phyloP scores from a whole-genome alignment of 2,888 invertebrate genomes.

The Apamea monoglypha region DNA sequence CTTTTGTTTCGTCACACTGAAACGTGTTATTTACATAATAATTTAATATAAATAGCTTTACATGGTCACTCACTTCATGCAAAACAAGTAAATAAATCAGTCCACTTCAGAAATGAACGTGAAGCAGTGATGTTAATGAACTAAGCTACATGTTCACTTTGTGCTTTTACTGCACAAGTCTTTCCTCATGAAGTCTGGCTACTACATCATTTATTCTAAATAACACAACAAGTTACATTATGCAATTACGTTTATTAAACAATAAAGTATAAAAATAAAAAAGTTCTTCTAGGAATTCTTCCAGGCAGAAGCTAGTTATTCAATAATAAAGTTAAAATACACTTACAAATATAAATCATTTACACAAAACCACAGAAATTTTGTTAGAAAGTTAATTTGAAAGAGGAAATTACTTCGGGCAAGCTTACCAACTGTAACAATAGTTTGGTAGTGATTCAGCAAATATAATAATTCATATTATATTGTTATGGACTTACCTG shows the following conservation, averaged over 20 bases:
- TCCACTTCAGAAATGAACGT: not conserved
- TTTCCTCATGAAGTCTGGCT: too few relatives aligned
- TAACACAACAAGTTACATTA: not conserved
- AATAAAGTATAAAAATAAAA: not conserved
- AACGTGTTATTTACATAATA: not conserved
- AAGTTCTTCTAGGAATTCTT: too few relatives aligned
- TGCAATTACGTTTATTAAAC: too few relatives aligned
- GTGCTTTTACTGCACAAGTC: not conserved
- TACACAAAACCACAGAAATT: not conserved
- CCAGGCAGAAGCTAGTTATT: not conserved
- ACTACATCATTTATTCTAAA: not conserved
- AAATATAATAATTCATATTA: too few relatives aligned
- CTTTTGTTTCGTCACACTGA: not conserved
- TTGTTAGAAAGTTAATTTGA: not conserved
- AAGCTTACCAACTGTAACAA: not conserved
- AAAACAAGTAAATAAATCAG: constrained; percentile 17
- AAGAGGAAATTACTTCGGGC: constrained; percentile 12
- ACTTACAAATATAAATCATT: not conserved
- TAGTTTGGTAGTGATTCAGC: constrained; percentile 7
- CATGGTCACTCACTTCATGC: not conserved
- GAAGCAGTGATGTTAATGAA: constrained; percentile 26
- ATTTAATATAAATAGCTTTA: not conserved
- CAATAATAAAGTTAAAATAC: not conserved
- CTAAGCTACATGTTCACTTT: constrained; percentile 9
- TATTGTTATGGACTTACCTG: not conserved